Evolutionary conservation across 1,140 invertebrate genomes (phyloP).

Genomic region (Sycophaga agraensis): DNA sequence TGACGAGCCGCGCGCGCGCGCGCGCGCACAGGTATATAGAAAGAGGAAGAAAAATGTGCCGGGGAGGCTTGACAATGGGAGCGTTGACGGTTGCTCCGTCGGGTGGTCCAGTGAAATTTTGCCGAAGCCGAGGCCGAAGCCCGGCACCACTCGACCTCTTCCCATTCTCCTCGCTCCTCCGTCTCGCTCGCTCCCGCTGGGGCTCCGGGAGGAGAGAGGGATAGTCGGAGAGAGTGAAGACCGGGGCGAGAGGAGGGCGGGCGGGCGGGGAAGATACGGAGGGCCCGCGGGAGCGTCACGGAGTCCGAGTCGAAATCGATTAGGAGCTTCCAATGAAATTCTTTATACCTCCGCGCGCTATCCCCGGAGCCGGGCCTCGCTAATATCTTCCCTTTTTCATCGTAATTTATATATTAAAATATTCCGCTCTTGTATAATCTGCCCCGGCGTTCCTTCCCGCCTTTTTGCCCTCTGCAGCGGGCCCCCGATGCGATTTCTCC

Average conservation of each 20-base stretch:
- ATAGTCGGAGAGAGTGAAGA: neutral
- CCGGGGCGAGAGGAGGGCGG: neutral
- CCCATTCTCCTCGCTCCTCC: too few species aligned
- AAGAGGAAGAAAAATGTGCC: neutral
- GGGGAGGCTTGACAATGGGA: constrained; percentile 22
- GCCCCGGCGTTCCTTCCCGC: neutral
- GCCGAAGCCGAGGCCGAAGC: too few species aligned
- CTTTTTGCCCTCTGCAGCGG: neutral
- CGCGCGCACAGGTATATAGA: neutral
- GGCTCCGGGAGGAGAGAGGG: neutral
- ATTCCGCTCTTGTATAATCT: constrained; percentile 18
- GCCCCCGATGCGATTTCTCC: constrained; percentile 21
- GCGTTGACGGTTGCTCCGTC: constrained; percentile 26
- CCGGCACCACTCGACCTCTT: too few species aligned
- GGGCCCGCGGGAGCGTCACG: constrained; percentile 19
- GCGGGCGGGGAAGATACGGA: neutral
- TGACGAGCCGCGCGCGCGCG: too few species aligned
- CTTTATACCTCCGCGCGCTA: constrained; percentile 2
- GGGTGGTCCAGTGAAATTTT: constrained; percentile 23
- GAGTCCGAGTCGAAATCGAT: constrained; percentile 28
- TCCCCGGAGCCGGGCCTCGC: neutral
- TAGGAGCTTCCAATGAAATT: constrained; percentile 32
- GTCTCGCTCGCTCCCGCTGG: neutral
- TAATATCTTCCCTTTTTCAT: constrained; percentile 26
- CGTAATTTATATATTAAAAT: constrained; percentile 31